Evolutionary conservation across 2,113 vertebrate species (phyloP), one percentile per base, ranked within the genome.

Genomic region (Eidolon helvum): DNA sequence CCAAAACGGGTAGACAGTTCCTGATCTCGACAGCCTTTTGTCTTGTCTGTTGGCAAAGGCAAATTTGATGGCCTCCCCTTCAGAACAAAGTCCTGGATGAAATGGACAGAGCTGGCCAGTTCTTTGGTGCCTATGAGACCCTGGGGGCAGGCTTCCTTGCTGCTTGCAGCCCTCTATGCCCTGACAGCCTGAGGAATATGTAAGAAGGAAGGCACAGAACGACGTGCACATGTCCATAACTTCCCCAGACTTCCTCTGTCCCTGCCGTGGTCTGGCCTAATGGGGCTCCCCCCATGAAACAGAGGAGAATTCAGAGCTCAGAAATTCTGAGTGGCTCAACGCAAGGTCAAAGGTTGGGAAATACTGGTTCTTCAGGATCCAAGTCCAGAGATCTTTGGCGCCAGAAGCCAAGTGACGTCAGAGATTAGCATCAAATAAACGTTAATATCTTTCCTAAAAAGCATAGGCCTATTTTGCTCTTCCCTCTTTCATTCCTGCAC

Each of bases 151-250:
- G 65, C 4, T 0, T 18, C 35, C 26, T 28, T 11, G 0, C 61
- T 19, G 18, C 33, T 3, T 4, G 5, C 7, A 26, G 71, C 75
- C 30, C 0, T 35, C 28, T 21, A n/a, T 14, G 10, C 82, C 57
- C 66, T 14, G 55, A n/a, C 16, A 2, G 22, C 22, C 68, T 24
- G 66, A 6, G 57, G n/a, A 10, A 9, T 4, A 1, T 8, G 77
- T 28, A 0, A 11, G 28, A 22, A 30, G 38, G 33, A 79, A 30
- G 11, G 10, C 33, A 10, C n/a, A 40, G 11, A 22, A n/a, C 61
- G 35, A 10, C 0, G 0, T 0, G 15, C 55, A 12, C 8, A 3
- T 10, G 1, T 1, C 9, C 3, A 0, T 5, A 0, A 0, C 50
- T 24, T 2, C 24, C 55, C 19, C 78, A 16, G 40, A 12, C 50